Percentiles rank a stretch among this genome's conserved stretches.
Evolutionary conservation across 2,113 vertebrate species (phyloP).

Genomic region (Neoarius graeffei): DNA sequence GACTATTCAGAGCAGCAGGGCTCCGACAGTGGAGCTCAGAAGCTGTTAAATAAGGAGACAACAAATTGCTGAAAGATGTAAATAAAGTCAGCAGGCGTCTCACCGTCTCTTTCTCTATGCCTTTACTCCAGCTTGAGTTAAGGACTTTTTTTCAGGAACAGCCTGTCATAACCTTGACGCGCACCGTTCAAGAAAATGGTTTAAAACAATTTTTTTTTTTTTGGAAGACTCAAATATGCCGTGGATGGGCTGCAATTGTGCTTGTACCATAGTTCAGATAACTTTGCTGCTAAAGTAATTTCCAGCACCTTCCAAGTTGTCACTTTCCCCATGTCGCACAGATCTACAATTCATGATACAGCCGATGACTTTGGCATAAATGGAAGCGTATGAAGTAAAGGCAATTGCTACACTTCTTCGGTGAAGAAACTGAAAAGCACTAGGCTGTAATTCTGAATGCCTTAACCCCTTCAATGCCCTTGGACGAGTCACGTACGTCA

Average conservation of each 20-base stretch:
- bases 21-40: not conserved
- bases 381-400: not conserved
- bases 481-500: no score
- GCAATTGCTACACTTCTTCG: no score
- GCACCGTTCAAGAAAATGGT: not conserved
- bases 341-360: not conserved
- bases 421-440: not conserved
- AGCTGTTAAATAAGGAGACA: constrained; percentile 10
- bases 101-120: not conserved
- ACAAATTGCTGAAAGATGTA: constrained; percentile 11
- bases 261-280: not conserved
- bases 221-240: not conserved
- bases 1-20: constrained; percentile 8
- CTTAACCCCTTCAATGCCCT: no score
- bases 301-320: not conserved
- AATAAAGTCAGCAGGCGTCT: not conserved
- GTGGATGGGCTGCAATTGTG: not conserved
- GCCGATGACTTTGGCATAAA: not conserved
- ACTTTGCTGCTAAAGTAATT: not conserved
- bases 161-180: not conserved
- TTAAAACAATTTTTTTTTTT: no score
- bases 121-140: not conserved
- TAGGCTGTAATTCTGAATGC: not conserved
- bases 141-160: not conserved
- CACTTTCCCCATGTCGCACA: not conserved